Evolutionary conservation across 1,140 invertebrate species (phyloP), one percentile per base, ranked within the genome.

Genomic region (Aphidius ervi): DNA sequence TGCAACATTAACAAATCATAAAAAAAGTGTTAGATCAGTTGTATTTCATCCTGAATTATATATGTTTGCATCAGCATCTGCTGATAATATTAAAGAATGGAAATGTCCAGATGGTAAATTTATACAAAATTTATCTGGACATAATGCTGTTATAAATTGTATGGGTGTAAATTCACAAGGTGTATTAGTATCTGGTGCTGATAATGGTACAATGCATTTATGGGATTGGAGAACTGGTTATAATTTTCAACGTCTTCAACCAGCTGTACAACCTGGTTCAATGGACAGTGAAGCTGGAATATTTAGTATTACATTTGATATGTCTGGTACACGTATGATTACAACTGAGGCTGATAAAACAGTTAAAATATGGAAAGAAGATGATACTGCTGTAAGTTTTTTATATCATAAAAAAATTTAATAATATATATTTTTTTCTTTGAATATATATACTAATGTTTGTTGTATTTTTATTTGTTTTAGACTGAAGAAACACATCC

Each of bases 31-130:
- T 0, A 83, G 97, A 62, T 88, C 95, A 47, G 76, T 99, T 2
- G 88, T 89, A 1, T 82, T 98, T 9, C 97, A 99, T 84, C 97
- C 97, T 1, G 89, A 87, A 47, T 80, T 95, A 60, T 92, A 98
- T 74, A 97, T 95, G 83, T 99, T 99, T 79, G 97, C 94, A 1
- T 98, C 95, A 4, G 97, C 93, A 1, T 98, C 95, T 1, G 94
- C 98, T 0, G 97, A 99, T 75, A 99, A 99, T 74, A 96, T 99
- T 58, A 99, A 99, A 76, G 94, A 99, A 74, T 99, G 97, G 97
- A 95, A 93, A 75, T 97, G 95, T 76, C 97, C 96, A 0, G 95
- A 99, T 72, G 98, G 97, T 4, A 94, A 95, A 72, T 99, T 99
- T 72, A 90, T 99, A 61, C 97, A 99, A 76, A 99, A 99, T 81